Percentiles rank a stretch among this genome's conserved stretches.
Evolutionary conservation across 2,113 vertebrate genomes (phyloP).

Genomic region (Dermatemys mawii): DNA sequence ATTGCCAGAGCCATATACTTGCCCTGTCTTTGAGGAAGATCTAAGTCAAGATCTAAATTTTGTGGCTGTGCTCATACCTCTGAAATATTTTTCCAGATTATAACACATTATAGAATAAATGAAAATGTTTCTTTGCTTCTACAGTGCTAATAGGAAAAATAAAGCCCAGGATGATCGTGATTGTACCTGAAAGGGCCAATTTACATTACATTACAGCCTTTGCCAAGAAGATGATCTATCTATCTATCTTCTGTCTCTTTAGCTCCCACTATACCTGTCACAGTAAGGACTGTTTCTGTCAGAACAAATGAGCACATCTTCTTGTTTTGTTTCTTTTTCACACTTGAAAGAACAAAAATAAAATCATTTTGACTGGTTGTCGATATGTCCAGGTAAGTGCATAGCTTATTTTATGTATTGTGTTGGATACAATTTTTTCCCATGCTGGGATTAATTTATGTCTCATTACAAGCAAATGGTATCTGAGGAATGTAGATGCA

Average conservation of each 20-base stretch:
- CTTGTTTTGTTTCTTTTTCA: not conserved
- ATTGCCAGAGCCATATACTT: not conserved
- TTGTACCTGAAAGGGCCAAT: not conserved
- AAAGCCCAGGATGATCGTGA: not conserved
- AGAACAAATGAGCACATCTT: not conserved
- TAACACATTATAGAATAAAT: fast-evolving
- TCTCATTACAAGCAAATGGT: not conserved
- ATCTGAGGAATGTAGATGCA: too few relatives aligned
- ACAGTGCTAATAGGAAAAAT: not conserved
- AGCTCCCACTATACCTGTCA: not conserved
- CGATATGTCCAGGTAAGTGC: not conserved
- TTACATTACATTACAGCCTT: not conserved
- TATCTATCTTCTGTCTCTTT: not conserved
- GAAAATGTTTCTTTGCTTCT: fast-evolving
- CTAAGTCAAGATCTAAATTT: not conserved
- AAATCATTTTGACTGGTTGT: not conserved
- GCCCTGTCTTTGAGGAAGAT: not conserved
- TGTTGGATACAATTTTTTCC: not conserved
- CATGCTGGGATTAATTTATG: not conserved
- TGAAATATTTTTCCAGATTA: not conserved
- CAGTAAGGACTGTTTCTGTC: not conserved
- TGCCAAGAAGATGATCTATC: not conserved
- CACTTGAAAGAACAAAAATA: not conserved
- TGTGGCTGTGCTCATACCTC: not conserved
- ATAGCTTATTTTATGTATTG: not conserved